Evolutionary conservation across 2,888 invertebrate species (phyloP), one percentile per base, ranked within the genome.

Genomic region (Acheta domesticus): DNA sequence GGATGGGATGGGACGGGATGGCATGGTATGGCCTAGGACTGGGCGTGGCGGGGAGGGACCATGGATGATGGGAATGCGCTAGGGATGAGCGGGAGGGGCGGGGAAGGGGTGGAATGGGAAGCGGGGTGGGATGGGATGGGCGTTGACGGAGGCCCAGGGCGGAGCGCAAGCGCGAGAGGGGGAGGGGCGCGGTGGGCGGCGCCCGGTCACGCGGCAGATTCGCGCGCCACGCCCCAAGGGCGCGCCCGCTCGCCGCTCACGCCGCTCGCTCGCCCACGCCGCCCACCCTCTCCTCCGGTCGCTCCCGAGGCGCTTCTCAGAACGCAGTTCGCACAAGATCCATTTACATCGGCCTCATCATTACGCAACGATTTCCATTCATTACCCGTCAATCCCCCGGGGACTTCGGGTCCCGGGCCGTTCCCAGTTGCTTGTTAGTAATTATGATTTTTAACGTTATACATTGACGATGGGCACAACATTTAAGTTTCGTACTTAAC

Each of bases 351-450:
- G 62, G 36, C 36, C n/a, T 62, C 62, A 62, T n/a, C 62, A 62
- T 62, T 62, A 62, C 62, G 62, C 62, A 62, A 62, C 16, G n/a
- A 62, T 62, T 62, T 62, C 62, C 62, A 62, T 62, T 62, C n/a
- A 62, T 62, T 62, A 62, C 62, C 14, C 62, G n/a, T n/a, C 62
- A 19, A n/a, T n/a, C 62, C 62, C 14, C 62, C 62, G 62, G 8
- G 36, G 36, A 36, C 62, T 8, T n/a, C 62, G 62, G 62, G 62
- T 5, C 62, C 62, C 36, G 36, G 36, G 36, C 36, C 36, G 36
- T 8, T 36, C 36, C 36, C 36, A 36, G 36, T 36, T 36, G 36
- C 36, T 36, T 36, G 36, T 36, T 62, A 19, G 62, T 62, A 62
- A 62, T 62, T n/a, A 62, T 8, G 62, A 62, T 62, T 62, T 62